These are phyloP conservation scores for Enteromius argenteus DNA, from an alignment of 2,797 vertebrate species.

Conservation along the genomic window DNA sequence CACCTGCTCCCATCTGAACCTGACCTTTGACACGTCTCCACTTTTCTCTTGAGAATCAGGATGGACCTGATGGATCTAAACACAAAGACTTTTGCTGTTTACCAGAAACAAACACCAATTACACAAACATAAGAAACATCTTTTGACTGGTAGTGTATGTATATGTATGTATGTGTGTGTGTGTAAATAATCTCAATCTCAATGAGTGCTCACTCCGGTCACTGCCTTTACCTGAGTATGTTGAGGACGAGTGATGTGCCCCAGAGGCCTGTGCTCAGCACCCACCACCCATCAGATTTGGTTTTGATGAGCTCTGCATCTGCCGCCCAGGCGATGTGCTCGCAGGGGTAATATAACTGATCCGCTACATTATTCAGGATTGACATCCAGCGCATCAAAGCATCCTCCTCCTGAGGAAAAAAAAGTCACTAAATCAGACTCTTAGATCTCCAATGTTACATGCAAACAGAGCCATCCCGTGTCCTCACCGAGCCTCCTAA, in stretches of 20 bases:
- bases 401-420: constrained; percentile 84
- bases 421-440: not conserved
- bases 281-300: constrained; percentile 88
- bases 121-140: too few species aligned
- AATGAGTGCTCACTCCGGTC: too few species aligned
- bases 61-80: constrained; percentile 86
- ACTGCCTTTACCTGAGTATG: constrained; percentile 68
- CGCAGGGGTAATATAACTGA: constrained; percentile 97
- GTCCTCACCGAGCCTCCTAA: constrained; percentile 83
- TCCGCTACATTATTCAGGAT: constrained; percentile 88
- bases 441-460: not conserved
- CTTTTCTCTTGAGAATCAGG: constrained; percentile 77
- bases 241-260: constrained; percentile 86
- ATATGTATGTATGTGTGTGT: too few species aligned
- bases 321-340: constrained; percentile 94
- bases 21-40: constrained; percentile 61
- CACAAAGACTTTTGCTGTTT: not conserved
- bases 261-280: constrained; percentile 86
- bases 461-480: not conserved
- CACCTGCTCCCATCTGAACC: constrained; percentile 65
- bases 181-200: too few species aligned
- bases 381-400: constrained; percentile 83
- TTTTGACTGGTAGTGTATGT: too few species aligned
- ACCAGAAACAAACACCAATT: not conserved
- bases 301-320: constrained; percentile 81